These are phyloP conservation scores for Nannospalax galili DNA, from an alignment of 2,113 vertebrate genomes.

Conservation along the genomic window DNA sequence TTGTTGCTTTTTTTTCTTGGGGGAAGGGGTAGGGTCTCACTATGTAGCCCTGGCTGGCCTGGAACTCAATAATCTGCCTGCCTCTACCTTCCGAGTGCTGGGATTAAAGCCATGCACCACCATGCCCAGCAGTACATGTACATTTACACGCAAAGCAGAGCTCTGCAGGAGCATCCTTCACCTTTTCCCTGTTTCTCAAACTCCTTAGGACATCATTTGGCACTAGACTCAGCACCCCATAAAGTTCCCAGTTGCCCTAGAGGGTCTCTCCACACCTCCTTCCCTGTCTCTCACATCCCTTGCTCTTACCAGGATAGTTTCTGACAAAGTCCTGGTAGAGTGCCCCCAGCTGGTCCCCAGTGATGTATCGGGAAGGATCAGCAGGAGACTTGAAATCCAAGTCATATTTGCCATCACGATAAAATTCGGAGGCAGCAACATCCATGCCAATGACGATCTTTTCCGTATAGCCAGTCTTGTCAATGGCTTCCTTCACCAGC, in stretches of 20 bases:
- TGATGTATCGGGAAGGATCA: slow-evolving; percentile 93
- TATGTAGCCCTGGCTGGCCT: no score
- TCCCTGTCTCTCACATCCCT: background rate
- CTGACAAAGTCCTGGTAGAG: slow-evolving; percentile 96
- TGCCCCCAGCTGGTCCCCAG: slow-evolving; percentile 90
- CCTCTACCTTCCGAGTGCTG: no score
- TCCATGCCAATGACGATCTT: slow-evolving; percentile 98
- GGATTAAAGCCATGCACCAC: no score
- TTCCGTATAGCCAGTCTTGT: slow-evolving; percentile 94
- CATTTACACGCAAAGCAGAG: background rate
- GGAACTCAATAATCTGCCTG: no score
- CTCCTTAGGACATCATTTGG: background rate
- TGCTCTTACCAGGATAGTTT: slow-evolving; percentile 93
- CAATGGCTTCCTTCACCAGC: slow-evolving; percentile 95
- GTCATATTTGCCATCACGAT: slow-evolving; percentile 94
- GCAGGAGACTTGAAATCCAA: slow-evolving; percentile 96
- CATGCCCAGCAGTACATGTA: background rate
- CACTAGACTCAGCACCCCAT: background rate
- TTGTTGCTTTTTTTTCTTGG: no score
- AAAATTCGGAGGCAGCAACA: slow-evolving; percentile 94
- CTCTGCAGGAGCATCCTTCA: background rate
- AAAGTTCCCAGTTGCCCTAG: background rate
- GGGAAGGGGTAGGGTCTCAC: no score
- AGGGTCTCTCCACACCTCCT: background rate
- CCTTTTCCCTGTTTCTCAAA: background rate